Conservation (phyloP, 2,888 invertebrate genomes). For the Selenia dentaria region DNA sequence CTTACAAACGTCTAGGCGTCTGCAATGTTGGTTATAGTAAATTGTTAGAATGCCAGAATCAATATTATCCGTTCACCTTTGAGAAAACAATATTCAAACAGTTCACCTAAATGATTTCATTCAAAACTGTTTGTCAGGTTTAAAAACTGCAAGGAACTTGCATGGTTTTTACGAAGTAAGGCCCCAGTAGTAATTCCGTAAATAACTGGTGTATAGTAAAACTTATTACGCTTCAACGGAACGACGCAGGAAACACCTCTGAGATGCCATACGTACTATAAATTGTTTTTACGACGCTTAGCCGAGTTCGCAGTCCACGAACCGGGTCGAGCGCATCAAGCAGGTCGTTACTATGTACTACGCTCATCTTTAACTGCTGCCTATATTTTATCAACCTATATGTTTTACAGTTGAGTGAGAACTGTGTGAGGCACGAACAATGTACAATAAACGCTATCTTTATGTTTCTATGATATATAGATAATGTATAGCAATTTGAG, state of each 20-base stretch:
- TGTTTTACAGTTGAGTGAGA: constrained; percentile 2
- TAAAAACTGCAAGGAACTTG: too few relatives aligned
- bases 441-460: neutral
- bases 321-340: constrained; percentile 12
- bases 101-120: too few relatives aligned
- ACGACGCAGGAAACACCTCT: constrained; percentile 13
- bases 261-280: constrained; percentile 8
- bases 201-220: neutral
- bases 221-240: neutral
- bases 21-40: too few relatives aligned
- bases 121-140: too few relatives aligned
- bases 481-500: too few relatives aligned
- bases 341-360: constrained; percentile 4
- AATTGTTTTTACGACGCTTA: constrained; percentile 14
- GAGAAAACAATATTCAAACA: too few relatives aligned
- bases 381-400: constrained; percentile 7
- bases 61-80: too few relatives aligned
- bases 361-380: constrained; percentile 11
- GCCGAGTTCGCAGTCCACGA: constrained; percentile 1
- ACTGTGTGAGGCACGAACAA: constrained; percentile 5
- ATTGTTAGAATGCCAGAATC: too few relatives aligned
- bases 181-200: constrained; percentile 2
- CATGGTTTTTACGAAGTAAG: too few relatives aligned
- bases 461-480: too few relatives aligned
- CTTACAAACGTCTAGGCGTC: too few relatives aligned